Conservation (phyloP, 2,888 invertebrate genomes). For the Lapara coniferarum region DNA sequence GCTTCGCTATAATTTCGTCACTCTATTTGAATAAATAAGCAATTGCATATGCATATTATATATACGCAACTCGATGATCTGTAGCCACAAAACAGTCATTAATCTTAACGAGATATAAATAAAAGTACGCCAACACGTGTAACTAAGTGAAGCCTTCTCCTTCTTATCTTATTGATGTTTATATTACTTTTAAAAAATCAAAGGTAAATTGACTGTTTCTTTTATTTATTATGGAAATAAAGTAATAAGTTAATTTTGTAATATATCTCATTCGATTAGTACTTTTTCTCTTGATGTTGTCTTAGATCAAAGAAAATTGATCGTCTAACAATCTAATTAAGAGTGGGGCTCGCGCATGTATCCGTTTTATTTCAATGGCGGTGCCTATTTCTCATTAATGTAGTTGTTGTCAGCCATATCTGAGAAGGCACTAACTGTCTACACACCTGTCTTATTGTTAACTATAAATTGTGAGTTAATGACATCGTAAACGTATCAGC, state of each 20-base stretch:
- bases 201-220: not conserved
- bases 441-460: constrained; percentile 58
- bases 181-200: not conserved
- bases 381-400: constrained; percentile 63
- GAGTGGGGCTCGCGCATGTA: constrained; percentile 56
- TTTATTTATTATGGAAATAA: constrained; percentile 11
- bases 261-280: not conserved
- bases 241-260: not conserved
- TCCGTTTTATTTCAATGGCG: constrained; percentile 65
- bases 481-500: constrained; percentile 54
- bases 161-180: constrained; percentile 7
- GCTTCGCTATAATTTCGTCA: constrained; percentile 76
- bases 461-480: constrained; percentile 59
- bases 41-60: constrained; percentile 70
- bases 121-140: constrained; percentile 27
- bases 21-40: constrained; percentile 77
- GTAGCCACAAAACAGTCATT: constrained; percentile 59
- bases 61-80: constrained; percentile 61
- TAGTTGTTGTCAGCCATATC: constrained; percentile 49
- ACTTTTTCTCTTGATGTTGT: not conserved
- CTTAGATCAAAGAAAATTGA: not conserved
- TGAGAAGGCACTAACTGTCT: constrained; percentile 44
- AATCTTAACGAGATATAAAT: constrained; percentile 46
- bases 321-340: constrained; percentile 63
- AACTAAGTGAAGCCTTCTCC: constrained; percentile 18